phyloP scores from a whole-genome alignment of 2,113 vertebrate species.

The Corvus moneduloides region DNA sequence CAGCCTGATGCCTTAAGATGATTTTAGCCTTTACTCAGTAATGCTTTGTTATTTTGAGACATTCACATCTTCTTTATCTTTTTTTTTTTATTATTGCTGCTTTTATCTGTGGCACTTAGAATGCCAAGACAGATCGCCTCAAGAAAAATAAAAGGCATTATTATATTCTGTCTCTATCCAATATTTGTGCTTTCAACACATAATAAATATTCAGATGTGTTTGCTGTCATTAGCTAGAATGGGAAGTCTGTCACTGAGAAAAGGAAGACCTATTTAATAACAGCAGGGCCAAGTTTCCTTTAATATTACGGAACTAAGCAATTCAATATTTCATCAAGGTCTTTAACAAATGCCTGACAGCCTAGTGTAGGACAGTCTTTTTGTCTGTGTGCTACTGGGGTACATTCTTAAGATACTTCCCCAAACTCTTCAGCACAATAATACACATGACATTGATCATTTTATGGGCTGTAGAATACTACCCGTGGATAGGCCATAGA shows the following conservation, averaged over 20 bases:
- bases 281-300: not conserved
- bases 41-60: conserved; percentile 24
- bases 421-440: not conserved
- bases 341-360: not conserved
- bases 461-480: not conserved
- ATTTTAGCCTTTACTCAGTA: conserved; percentile 21
- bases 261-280: not conserved
- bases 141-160: conserved; percentile 27
- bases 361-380: not conserved
- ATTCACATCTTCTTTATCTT: not conserved
- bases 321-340: not conserved
- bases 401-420: not conserved
- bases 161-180: not conserved
- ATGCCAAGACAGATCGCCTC: not conserved
- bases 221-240: conserved; percentile 36
- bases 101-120: conserved; percentile 13
- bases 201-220: conserved; percentile 35
- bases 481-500: not conserved
- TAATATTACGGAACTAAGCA: not conserved
- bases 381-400: not conserved
- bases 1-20: not conserved
- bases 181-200: conserved; percentile 7
- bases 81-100: not conserved
- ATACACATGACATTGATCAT: not conserved
- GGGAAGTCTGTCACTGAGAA: not conserved